Conservation (phyloP, 2,888 invertebrate species). For the Eurytoma adleriae region DNA sequence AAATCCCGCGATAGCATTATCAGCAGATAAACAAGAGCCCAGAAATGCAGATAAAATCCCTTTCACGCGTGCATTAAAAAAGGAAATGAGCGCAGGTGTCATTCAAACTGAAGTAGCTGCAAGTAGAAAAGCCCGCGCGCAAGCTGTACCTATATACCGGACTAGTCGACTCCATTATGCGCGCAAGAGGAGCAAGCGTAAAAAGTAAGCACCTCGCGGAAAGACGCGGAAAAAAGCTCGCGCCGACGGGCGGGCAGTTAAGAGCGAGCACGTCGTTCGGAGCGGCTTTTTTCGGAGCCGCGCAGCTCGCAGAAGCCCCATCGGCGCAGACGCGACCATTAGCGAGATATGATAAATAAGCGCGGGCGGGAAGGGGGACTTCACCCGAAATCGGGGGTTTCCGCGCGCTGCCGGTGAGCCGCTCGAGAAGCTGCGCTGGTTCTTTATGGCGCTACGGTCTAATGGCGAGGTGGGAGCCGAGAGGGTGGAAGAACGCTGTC, state of each 20-base stretch:
- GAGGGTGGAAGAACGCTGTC: neutral
- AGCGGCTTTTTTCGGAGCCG: neutral
- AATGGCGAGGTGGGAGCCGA: constrained; percentile 20
- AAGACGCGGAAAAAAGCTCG: constrained; percentile 5
- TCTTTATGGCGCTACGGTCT: constrained; percentile 16
- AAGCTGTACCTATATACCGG: too few relatives aligned
- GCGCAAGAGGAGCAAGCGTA: neutral
- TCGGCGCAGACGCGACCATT: constrained; percentile 2
- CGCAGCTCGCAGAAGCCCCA: neutral
- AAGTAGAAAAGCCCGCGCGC: too few relatives aligned
- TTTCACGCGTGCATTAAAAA: too few relatives aligned
- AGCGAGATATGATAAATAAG: constrained; percentile 37
- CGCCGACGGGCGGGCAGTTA: neutral
- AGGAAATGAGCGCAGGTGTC: too few relatives aligned
- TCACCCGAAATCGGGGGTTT: too few relatives aligned
- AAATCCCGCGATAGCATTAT: too few relatives aligned
- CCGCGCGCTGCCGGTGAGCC: too few relatives aligned
- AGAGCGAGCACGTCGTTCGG: neutral
- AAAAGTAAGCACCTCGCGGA: neutral
- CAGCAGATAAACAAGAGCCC: too few relatives aligned
- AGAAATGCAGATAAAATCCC: too few relatives aligned
- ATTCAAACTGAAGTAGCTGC: too few relatives aligned
- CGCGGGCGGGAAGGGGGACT: too few relatives aligned
- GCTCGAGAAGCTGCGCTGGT: too few relatives aligned
- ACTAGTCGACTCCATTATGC: constrained; percentile 12